Evolutionary conservation across 2,113 vertebrate species (phyloP), one percentile per base, ranked within the genome.

Genomic region (Leucopsar rothschildi): DNA sequence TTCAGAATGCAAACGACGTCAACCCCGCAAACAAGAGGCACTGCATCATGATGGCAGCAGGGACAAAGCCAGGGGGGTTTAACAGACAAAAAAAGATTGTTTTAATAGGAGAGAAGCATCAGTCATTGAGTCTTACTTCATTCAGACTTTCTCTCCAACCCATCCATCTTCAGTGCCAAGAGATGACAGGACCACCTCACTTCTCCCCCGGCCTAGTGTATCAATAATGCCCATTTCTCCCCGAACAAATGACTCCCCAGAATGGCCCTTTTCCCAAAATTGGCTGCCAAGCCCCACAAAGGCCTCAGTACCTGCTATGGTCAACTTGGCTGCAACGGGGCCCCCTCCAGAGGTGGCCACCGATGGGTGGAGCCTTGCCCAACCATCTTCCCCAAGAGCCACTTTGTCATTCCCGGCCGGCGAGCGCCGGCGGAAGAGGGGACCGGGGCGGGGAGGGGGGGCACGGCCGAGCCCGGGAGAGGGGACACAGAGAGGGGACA

Each of bases 1-100:
- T 92, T 98, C 97, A 96, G 97, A 98, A 98, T 98, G 98, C 97
- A 98, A 97, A 96, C 97, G 82, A 96, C 93, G 94, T 97, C 97
- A 97, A 96, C 96, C 87, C 98, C 96, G 89, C 94, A 97, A 98
- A 99, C 98, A 99, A 99, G 98, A 98, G 98, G 99, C 98, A 99
- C 98, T 99, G 99, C 98, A 99, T 99, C 99, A 99, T 99, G 98
- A 98, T 98, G 99, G 99, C 99, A 99, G 99, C 97, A 98, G 97
- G 97, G 98, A 99, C 98, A 99, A 99, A 99, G 99, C 98, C 97
- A 97, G 97, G 98, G 98, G 98, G 98, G 98, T 98, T 98, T 97
- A 98, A 98, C 82, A 57, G 98, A 98, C 98, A 98, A 98, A 98
- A 98, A 98, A 98, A 98, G 98, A 98, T 98, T 97, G 98, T 97